phyloP scores from a whole-genome alignment of 2,888 invertebrate genomes.

The Trachelus iudaicus region DNA sequence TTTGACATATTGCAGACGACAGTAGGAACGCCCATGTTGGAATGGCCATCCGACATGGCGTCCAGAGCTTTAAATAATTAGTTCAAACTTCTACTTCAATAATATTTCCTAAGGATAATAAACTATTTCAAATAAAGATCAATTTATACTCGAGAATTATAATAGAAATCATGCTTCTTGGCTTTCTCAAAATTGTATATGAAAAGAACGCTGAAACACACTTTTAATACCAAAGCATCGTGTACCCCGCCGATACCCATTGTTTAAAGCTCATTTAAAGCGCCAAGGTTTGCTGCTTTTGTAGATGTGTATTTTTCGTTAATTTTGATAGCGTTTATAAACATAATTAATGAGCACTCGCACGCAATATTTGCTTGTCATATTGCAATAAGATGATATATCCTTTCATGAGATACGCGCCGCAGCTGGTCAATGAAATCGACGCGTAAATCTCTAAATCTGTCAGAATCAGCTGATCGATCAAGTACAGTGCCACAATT shows the following conservation, averaged over 20 bases:
- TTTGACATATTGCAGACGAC: constrained; percentile 55
- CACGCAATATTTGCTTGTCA: neutral
- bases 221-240: neutral
- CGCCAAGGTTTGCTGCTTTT: neutral
- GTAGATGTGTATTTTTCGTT: neutral
- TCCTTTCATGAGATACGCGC: neutral
- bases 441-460: neutral
- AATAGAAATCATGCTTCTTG: neutral
- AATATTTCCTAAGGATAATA: neutral
- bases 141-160: neutral
- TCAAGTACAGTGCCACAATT: neutral
- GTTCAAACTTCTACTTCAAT: neutral
- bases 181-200: neutral
- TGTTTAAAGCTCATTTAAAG: neutral
- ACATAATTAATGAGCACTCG: neutral
- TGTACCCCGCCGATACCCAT: neutral
- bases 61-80: neutral
- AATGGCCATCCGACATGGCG: constrained; percentile 3
- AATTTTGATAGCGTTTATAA: neutral
- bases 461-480: neutral
- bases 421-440: neutral
- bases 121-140: neutral
- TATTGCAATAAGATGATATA: neutral
- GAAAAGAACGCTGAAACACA: neutral
- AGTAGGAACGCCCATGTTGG: constrained; percentile 51